Evolutionary conservation across 2,113 vertebrate genomes (phyloP), one percentile per base, ranked within the genome.

Genomic region (Plecturocebus donacophilus): DNA sequence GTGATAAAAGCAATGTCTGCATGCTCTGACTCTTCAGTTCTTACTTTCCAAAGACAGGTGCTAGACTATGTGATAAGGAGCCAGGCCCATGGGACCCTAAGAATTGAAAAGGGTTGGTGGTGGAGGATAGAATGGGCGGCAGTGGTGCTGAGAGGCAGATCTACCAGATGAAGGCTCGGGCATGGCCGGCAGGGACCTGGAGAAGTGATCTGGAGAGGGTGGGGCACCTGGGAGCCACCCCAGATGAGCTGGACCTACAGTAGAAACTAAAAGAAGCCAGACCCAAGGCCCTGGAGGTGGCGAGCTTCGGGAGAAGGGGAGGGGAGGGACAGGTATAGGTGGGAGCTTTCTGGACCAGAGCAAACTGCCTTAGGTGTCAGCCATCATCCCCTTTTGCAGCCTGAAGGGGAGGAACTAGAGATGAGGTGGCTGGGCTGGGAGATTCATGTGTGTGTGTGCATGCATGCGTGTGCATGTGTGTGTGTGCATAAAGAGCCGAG

Each of bases 91-190:
- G 76, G 84, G 70, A 32, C 38, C n/a, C 19, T 13, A 61, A 84
- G 40, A 54, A 45, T n/a, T 42, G 76, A 83, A 89, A 54, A n/a
- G 73, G 49, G 64, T 68, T 77, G 49, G 11, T 45, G 73, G 87
- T 23, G 70, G 89, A 83, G 76, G 71, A 27, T 25, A 64, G 64
- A 56, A 30, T 13, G 85, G 96, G 94, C 84, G 94, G 95, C 87
- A 96, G 91, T 54, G 66, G 94, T 88, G 84, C 83, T 82, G 90
- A 92, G 75, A 92, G 96, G 93, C 49, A 45, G 10, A 23, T 66
- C n/a, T 38, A 25, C 75, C 20, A 38, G 49, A 32, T 16, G 86
- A 49, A 32, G 58, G 61, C 6, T 42, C 0, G 1, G 10, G 87
- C 17, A 14, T 20, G 42, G 77, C 54, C 6, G 0, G 2, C 68